These are phyloP conservation scores for Apotomis turbidana DNA, from an alignment of 2,888 invertebrate species.

Conservation along the genomic window DNA sequence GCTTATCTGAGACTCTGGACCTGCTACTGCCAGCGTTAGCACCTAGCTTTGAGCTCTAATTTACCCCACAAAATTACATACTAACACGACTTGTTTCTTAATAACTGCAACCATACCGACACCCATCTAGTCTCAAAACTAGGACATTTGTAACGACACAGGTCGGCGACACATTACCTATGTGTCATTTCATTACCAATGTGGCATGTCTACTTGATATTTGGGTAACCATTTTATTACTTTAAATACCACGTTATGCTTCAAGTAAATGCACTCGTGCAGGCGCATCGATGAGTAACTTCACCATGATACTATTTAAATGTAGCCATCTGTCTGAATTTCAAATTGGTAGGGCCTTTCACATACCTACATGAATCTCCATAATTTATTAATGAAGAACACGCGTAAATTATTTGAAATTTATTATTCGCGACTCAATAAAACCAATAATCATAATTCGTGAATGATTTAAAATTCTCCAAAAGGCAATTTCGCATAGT, in stretches of 20 bases:
- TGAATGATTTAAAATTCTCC: conserved; percentile 42
- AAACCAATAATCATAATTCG: conserved; percentile 54
- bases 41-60: conserved; percentile 48
- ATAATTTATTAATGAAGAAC: conserved; percentile 44
- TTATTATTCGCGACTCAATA: conserved; percentile 44
- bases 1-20: conserved; percentile 51
- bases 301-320: conserved; percentile 51
- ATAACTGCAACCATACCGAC: no score
- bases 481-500: conserved; percentile 42
- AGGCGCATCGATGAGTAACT: conserved; percentile 51
- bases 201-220: conserved; percentile 48
- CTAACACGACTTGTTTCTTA: no score
- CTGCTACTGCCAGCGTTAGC: conserved; percentile 13
- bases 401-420: conserved; percentile 35
- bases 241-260: conserved; percentile 45
- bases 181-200: conserved; percentile 25
- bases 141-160: conserved; percentile 20
- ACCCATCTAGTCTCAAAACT: no score
- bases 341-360: conserved; percentile 54
- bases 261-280: conserved; percentile 48
- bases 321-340: conserved; percentile 50
- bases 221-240: conserved; percentile 50
- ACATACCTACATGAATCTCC: conserved; percentile 46
- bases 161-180: conserved; percentile 62
- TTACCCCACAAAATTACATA: conserved; percentile 27